Base-by-base conservation (phyloP, 2,888 invertebrate genomes). In the Dendrolimus pini region DNA sequence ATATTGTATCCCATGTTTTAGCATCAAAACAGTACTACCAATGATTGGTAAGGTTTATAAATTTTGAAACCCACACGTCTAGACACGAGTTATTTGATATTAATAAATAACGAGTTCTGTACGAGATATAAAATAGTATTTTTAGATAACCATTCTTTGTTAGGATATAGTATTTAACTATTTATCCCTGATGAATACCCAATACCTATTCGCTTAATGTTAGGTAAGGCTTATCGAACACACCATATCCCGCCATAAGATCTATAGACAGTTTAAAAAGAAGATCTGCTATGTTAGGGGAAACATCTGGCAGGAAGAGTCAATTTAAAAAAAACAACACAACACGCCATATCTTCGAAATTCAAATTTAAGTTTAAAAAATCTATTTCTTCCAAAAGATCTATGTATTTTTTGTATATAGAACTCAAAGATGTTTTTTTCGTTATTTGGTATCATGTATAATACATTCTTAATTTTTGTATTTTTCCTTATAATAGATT, bases 61-160 rank as follows among this genome's bases (percentile, higher is more conserved):
- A 30, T 30, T 30, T 30, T 30, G 30, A 30, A 30, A 30, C 30
- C 30, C 55, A 54, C 54, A 52, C 53, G 61, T 62, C 65, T 70
- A 58, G 72, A 72, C 77, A 75, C 72, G 67, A 71, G 76, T 80
- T 73, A 68, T 70, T 74, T 74, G 75, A 62, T 70, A 72, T 73
- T 68, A 69, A 69, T 70, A 72, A 69, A 73, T 74, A 76, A 72
- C 72, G 75, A 30, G 3, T 30, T 30, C 6, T 30, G 6, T 9
- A 75, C 69, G 69, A 66, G 73, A 70, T 74, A 66, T 68, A 63
- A 68, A 70, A 78, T 85, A 84, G 80, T 89, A 89, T 89, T 89
- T 89, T 89, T 89, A 89, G 89, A 89, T 75, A 77, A 89, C 77
- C 84, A 84, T 88, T 89, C 77, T 87, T 88, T 87, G 79, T 83